Conservation (phyloP, 1,140 invertebrate species). For the Venustaconcha ellipsiformis region DNA sequence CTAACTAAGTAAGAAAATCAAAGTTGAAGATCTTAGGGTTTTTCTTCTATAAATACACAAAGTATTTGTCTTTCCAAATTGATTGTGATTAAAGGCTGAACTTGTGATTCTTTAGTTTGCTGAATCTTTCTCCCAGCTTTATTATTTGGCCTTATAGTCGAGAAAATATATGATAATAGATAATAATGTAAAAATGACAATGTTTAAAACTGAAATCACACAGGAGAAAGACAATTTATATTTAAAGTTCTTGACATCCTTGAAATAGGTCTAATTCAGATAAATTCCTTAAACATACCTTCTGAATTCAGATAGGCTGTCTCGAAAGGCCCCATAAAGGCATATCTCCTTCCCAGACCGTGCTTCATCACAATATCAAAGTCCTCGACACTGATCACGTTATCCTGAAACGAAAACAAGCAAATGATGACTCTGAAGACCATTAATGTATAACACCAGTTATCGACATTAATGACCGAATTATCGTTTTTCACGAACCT, state of each 20-base stretch:
- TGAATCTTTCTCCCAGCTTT: too few species aligned
- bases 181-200: not conserved
- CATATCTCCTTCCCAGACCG: conserved; percentile 94
- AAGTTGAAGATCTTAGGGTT: not conserved
- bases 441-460: too few species aligned
- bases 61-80: too few species aligned
- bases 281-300: conserved; percentile 30
- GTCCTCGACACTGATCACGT: conserved; percentile 86
- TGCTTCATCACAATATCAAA: conserved; percentile 94
- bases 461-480: too few species aligned
- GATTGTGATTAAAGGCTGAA: too few species aligned
- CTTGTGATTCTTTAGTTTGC: too few species aligned
- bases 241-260: too few species aligned
- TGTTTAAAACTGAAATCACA: not conserved
- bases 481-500: too few species aligned
- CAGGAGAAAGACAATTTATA: not conserved
- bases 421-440: too few species aligned
- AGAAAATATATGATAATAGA: not conserved
- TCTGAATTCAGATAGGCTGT: conserved; percentile 92
- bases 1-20: not conserved
- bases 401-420: conserved; percentile 60
- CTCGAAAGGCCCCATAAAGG: conserved; percentile 93
- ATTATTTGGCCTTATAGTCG: not conserved
- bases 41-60: not conserved
- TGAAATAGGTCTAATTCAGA: not conserved